Conservation (phyloP, 1,140 invertebrate species). For the Calycopis cecrops region DNA sequence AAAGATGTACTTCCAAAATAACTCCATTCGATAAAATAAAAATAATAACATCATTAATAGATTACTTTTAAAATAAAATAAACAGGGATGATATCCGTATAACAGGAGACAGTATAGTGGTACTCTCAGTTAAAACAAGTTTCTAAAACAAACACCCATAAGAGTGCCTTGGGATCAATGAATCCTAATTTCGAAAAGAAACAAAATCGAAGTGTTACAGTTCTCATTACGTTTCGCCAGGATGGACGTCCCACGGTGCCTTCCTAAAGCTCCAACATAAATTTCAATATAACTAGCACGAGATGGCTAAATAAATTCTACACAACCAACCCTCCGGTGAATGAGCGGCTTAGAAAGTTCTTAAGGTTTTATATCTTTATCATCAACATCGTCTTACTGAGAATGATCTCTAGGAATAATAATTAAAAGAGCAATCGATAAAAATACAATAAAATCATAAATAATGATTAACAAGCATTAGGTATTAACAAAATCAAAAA, state of each 20-base stretch:
- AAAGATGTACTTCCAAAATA: too few species aligned
- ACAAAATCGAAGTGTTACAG: constrained; percentile 15
- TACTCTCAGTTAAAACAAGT: neutral
- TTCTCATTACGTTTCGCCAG: constrained; percentile 60
- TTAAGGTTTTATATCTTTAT: neutral
- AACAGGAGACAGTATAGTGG: too few species aligned
- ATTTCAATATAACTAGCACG: constrained; percentile 60
- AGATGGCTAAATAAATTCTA: constrained; percentile 55
- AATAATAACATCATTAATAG: too few species aligned
- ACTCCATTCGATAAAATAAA: too few species aligned
- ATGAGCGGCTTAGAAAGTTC: constrained; percentile 4
- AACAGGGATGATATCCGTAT: too few species aligned
- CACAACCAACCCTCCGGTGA: constrained; percentile 53
- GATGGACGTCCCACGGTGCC: constrained; percentile 32
- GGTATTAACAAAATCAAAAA: too few species aligned
- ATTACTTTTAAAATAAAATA: too few species aligned
- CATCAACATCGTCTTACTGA: too few species aligned
- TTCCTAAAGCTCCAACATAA: constrained; percentile 53
- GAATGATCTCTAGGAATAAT: too few species aligned
- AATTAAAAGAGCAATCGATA: too few species aligned
- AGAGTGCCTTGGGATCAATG: constrained; percentile 8
- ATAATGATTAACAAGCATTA: too few species aligned
- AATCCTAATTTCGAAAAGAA: constrained; percentile 1
- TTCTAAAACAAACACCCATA: constrained; percentile 1
- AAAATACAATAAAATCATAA: too few species aligned